Evolutionary conservation across 1,140 invertebrate species (phyloP).

Genomic region (Bursaphelenchus mucronatus): DNA sequence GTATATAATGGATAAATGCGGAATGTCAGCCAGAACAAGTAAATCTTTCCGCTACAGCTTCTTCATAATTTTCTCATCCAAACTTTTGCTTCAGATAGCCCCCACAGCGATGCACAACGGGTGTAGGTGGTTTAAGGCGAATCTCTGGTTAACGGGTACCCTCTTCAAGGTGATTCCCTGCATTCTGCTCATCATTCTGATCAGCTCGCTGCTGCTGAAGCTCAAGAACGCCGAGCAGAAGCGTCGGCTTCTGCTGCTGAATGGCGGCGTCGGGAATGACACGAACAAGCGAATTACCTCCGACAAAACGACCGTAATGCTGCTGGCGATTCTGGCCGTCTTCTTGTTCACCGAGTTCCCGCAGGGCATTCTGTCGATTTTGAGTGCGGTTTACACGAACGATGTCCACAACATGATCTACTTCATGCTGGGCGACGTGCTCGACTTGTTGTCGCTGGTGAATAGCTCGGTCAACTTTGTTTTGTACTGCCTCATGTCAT

Average conservation of each 20-base stretch:
- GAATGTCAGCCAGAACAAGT: too few species aligned
- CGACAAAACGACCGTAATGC: conserved; percentile 52
- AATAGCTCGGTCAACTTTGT: conserved; percentile 55
- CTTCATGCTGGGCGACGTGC: conserved; percentile 47
- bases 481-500: conserved; percentile 56
- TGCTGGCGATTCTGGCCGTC: conserved; percentile 49
- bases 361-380: conserved; percentile 51
- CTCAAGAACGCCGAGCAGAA: conserved; percentile 46
- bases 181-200: conserved; percentile 43
- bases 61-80: conserved; percentile 12
- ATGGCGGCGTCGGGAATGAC: conserved; percentile 20
- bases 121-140: conserved; percentile 49
- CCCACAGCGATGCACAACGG: conserved; percentile 40
- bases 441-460: conserved; percentile 52
- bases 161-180: conserved; percentile 56
- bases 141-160: conserved; percentile 55
- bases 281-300: conserved; percentile 38
- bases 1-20: too few species aligned
- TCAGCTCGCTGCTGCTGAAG: conserved; percentile 46
- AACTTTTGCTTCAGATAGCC: background rate
- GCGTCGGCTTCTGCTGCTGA: conserved; percentile 32
- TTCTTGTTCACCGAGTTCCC: conserved; percentile 56
- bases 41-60: background rate
- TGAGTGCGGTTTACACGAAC: conserved; percentile 51
- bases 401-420: conserved; percentile 48